Base-by-base conservation (phyloP, 2,113 vertebrate genomes). In the Malurus alboscapulatus region DNA sequence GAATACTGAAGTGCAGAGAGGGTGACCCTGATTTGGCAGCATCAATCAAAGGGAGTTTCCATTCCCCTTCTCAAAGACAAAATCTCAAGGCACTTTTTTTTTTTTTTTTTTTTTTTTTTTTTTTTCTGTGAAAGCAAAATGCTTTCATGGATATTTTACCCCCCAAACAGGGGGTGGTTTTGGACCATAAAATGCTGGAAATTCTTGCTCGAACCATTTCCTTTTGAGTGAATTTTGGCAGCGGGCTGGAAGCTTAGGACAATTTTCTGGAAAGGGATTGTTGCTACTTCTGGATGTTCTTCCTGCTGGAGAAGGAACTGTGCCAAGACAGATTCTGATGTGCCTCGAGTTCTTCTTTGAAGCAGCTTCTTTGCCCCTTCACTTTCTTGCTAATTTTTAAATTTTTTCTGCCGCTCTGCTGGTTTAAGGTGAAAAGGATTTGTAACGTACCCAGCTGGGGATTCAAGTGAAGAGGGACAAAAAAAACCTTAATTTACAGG, bases 71-170 rank as follows among this genome's bases (percentile, higher is more conserved):
- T 30, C 10, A 17, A 69, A 22, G 36, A 48, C 32, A 38, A 15
- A 83, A 80, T 73, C 63, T 75, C 30, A 18, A 45, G 40, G 38
- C n/a, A 30, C 13, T 7, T 4, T 57, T 87, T 87, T 38, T 38
- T 57, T 87, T 87, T 40, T 87, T 51, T 57, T 87, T 87, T 40
- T 87, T 51, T 7, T 4, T 57, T 87, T 87, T 38, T 38, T 57
- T 87, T 87, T 40, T 87, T 51, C 74, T 84, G 45, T 21, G 18
- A 55, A 73, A 73, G 55, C 59, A n/a, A 74, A 92, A 51, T 20
- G 26, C 50, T 2, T 0, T 18, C 0, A 0, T 53, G 71, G 68
- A 36, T 36, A 36, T 36, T 36, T 36, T 36, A 36, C 36, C 36
- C 36, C 36, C 36, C 36, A 36, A 85, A 44, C 44, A 71, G 29